These are phyloP conservation scores for Drosophila tsacasi DNA, from an alignment of 1,140 invertebrate species.

Conservation along the genomic window DNA sequence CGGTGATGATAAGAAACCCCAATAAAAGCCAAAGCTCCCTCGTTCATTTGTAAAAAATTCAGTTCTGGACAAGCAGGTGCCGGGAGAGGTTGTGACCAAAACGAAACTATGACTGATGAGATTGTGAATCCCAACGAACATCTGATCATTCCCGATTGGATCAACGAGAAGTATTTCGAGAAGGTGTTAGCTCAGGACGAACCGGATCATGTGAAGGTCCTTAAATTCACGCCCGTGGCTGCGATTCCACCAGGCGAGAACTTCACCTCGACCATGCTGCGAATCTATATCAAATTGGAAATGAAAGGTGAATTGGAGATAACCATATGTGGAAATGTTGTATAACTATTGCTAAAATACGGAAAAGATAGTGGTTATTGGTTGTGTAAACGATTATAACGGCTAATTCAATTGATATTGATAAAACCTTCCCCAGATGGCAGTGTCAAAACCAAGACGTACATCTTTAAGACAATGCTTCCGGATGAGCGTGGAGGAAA, in stretches of 20 bases:
- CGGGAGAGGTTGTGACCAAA: slow-evolving; percentile 3
- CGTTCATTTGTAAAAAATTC: neutral
- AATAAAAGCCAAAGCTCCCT: slow-evolving; percentile 16
- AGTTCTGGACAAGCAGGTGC: slow-evolving; percentile 12
- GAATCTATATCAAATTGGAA: slow-evolving; percentile 68
- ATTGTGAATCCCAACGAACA: slow-evolving; percentile 75
- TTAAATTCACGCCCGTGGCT: slow-evolving; percentile 66
- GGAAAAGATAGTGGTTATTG: neutral
- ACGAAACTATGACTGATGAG: slow-evolving; percentile 28
- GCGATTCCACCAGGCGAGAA: slow-evolving; percentile 73
- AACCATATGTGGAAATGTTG: neutral
- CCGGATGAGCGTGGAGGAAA: slow-evolving; percentile 51
- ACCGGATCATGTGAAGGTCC: slow-evolving; percentile 71
- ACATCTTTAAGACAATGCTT: slow-evolving; percentile 65
- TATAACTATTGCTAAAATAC: neutral
- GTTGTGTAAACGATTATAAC: neutral
- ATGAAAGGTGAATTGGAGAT: slow-evolving; percentile 50
- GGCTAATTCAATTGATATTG: no score
- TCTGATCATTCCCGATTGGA: slow-evolving; percentile 84
- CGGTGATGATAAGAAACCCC: slow-evolving; percentile 11
- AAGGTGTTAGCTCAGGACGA: slow-evolving; percentile 82
- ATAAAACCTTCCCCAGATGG: slow-evolving; percentile 34
- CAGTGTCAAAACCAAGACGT: slow-evolving; percentile 42
- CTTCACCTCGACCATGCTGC: slow-evolving; percentile 73
- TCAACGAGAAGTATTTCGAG: slow-evolving; percentile 85